Base-by-base conservation (phyloP, 2,797 vertebrate genomes). In the Chiloscyllium punctatum region DNA sequence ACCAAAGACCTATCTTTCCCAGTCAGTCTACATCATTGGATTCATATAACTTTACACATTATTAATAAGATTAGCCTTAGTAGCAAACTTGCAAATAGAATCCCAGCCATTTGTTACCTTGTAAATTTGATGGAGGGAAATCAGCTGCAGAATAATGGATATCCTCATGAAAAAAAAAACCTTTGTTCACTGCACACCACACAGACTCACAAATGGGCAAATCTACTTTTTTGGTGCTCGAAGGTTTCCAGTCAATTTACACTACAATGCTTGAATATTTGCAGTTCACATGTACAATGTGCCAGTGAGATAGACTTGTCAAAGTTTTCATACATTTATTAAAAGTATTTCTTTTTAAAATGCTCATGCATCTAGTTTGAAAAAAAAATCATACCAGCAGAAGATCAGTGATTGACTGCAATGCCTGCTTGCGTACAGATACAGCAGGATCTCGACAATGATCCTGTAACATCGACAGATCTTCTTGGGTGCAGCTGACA, bases 401-500 rank as follows among this genome's bases (percentile, higher is more conserved):
- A 62, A 99, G 98, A 23, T 99, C 99, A 0, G 98, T 98, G 11
- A 99, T 77, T 86, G 98, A 98, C 68, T 98, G 98, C 94, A 99
- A 95, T 1, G 99, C 98, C 96, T 99, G 99, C 96, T 99, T 99
- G 96, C 98, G 98, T 91, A 99, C 99, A 0, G 99, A 99, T 8
- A 99, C 96, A 0, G 99, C 98, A 0, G 98, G 98, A 96, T 99
- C 99, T 71, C 99, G 98, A 96, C 98, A 98, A 1, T 98, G 98
- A 16, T 99, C 98, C 0, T 97, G 98, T 71, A 99, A 97, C 0
- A 97, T 90, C 0, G 96, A 82, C 96, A 99, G 96, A 95, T 98
- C 98, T 95, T 98, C 98, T 1, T 96, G 96, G 53, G 96, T 97
- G 77, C 97, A 96, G 0, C 97, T 96, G 96, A 98, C 95, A 77